A percentile compares a stretch with the other conserved stretches of the same genome.
These are phyloP conservation scores for Atta texana DNA, from an alignment of 1,140 invertebrate species.

Conservation along the genomic window DNA sequence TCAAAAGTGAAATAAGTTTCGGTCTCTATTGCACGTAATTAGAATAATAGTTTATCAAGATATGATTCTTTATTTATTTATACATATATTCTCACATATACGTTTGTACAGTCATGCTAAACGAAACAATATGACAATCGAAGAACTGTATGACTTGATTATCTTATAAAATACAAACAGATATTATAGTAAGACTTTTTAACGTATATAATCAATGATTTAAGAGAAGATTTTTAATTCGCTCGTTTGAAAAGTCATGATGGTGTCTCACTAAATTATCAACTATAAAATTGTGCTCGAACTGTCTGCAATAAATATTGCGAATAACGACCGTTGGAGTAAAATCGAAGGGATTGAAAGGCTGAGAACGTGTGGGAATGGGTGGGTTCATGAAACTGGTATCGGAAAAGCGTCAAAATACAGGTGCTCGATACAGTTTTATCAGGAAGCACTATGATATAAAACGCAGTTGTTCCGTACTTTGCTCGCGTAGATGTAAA, in stretches of 20 bases:
- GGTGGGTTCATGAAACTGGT: slow-evolving; percentile 26
- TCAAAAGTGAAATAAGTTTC: neutral
- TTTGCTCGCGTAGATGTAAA: slow-evolving; percentile 31
- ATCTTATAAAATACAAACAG: neutral
- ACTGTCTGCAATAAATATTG: slow-evolving; percentile 42
- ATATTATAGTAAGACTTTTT: neutral
- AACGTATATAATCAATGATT: neutral
- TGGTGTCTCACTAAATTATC: slow-evolving; percentile 35
- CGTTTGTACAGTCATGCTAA: neutral
- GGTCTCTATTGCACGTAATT: slow-evolving; percentile 14
- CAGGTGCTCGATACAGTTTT: slow-evolving; percentile 48
- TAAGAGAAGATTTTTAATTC: slow-evolving; percentile 6
- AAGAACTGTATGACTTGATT: neutral
- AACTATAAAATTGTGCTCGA: slow-evolving; percentile 4
- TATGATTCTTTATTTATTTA: neutral
- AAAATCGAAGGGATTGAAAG: slow-evolving; percentile 58
- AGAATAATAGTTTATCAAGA: slow-evolving; percentile 15
- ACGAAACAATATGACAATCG: neutral
- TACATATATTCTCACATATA: neutral
- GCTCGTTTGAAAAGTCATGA: neutral
- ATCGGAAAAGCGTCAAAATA: slow-evolving; percentile 58
- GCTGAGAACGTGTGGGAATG: slow-evolving; percentile 26
- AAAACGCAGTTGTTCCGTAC: slow-evolving; percentile 48
- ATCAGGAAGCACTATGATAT: slow-evolving; percentile 47
- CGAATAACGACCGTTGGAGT: slow-evolving; percentile 26